Percentiles rank a stretch among this genome's conserved stretches.
phyloP scores from a whole-genome alignment of 2,113 vertebrate species.

The Myocastor coypus region DNA sequence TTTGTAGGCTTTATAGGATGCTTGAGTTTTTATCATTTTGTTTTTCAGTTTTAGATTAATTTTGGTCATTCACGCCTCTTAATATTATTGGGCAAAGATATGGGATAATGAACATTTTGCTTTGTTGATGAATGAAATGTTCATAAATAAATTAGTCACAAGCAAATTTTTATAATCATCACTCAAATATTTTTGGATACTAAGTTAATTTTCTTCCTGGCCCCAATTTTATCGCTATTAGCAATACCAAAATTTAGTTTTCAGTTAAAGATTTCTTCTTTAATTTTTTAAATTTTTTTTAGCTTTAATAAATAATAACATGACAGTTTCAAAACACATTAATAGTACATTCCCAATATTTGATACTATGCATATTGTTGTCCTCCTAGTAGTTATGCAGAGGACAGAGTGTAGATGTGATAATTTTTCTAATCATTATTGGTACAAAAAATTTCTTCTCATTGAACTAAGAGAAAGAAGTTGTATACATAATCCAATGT shows the following conservation, averaged over 20 bases:
- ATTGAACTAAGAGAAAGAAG: too few relatives aligned
- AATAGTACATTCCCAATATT: too few relatives aligned
- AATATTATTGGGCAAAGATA: constrained; percentile 15
- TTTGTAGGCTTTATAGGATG: background rate
- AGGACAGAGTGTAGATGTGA: too few relatives aligned
- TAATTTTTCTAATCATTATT: too few relatives aligned
- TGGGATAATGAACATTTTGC: constrained; percentile 31
- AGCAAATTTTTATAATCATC: constrained; percentile 34
- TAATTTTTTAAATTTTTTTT: too few relatives aligned
- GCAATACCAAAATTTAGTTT: constrained; percentile 46
- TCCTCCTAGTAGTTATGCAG: too few relatives aligned
- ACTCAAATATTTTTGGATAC: constrained; percentile 43
- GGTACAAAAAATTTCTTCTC: too few relatives aligned
- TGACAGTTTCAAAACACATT: too few relatives aligned
- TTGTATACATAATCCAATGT: too few relatives aligned
- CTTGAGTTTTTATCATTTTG: constrained; percentile 31
- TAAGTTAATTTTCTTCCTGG: background rate
- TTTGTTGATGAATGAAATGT: constrained; percentile 1
- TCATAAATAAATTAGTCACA: constrained; percentile 28
- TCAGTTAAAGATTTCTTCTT: background rate
- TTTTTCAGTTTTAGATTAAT: constrained; percentile 41
- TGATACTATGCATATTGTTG: too few relatives aligned
- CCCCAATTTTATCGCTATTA: constrained; percentile 55
- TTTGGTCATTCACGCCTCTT: constrained; percentile 43
- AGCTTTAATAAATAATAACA: too few relatives aligned